These are phyloP conservation scores for Eupeodes corollae DNA, from an alignment of 1,140 invertebrate species.

Conservation along the genomic window DNA sequence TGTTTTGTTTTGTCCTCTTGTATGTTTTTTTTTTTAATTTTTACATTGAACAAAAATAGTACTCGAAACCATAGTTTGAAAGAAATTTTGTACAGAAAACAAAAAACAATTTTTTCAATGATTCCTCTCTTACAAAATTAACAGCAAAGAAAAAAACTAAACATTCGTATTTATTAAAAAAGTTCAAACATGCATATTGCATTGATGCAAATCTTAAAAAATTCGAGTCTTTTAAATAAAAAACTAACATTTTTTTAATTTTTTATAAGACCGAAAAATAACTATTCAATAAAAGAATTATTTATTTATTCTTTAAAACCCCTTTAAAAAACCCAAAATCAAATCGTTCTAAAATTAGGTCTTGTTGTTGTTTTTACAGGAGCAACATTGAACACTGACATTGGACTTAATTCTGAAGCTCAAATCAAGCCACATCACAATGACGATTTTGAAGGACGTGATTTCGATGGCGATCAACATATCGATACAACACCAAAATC, in stretches of 20 bases:
- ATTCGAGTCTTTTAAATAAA: no score
- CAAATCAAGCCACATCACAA: conserved; percentile 33
- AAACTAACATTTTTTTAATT: no score
- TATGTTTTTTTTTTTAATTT: background rate
- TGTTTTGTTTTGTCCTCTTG: background rate
- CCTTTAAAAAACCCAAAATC: no score
- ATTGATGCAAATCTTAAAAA: no score
- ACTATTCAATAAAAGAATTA: no score
- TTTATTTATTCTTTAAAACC: no score
- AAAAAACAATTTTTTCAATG: background rate
- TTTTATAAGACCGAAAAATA: no score
- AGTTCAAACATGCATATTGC: background rate
- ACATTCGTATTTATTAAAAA: no score
- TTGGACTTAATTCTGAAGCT: conserved; percentile 35
- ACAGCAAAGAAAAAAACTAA: conserved; percentile 36
- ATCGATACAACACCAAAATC: conserved; percentile 33
- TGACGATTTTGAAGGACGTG: conserved; percentile 31
- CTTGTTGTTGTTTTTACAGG: conserved; percentile 37
- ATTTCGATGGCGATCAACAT: conserved; percentile 26
- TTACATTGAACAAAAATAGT: no score
- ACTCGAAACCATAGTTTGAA: background rate
- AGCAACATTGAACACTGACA: conserved; percentile 35
- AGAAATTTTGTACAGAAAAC: background rate
- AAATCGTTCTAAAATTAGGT: conserved; percentile 29
- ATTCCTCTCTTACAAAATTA: conserved; percentile 3